A percentile compares a stretch with the other conserved stretches of the same genome.
These are phyloP conservation scores for Asobara japonica DNA, from an alignment of 1,140 invertebrate genomes.

Conservation along the genomic window DNA sequence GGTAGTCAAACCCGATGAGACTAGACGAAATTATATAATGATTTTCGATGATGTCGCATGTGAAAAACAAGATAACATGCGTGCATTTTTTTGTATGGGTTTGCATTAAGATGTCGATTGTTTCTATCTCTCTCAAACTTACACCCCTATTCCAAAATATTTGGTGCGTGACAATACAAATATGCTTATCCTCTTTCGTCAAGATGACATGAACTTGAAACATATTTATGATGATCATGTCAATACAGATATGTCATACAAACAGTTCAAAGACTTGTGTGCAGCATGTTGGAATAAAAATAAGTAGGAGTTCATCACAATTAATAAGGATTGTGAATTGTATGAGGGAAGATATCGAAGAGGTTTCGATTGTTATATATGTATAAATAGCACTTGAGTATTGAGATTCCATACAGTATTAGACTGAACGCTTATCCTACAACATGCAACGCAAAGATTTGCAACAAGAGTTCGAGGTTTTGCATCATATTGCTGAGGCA, in stretches of 20 bases:
- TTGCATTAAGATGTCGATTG: background rate
- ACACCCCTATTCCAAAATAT: background rate
- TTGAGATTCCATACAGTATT: background rate
- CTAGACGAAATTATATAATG: constrained; percentile 17
- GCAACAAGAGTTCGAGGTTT: constrained; percentile 17
- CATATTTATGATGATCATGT: background rate
- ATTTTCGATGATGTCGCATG: constrained; percentile 27
- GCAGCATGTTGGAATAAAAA: background rate
- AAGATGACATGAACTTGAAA: constrained; percentile 15
- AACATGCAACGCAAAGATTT: background rate
- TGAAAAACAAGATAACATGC: constrained; percentile 12
- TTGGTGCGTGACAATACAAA: background rate
- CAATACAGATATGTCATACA: background rate
- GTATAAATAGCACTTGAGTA: constrained; percentile 5
- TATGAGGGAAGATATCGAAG: constrained; percentile 12
- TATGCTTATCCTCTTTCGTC: background rate
- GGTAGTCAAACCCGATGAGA: constrained; percentile 8
- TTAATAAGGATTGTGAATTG: constrained; percentile 17
- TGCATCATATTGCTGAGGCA: constrained; percentile 31
- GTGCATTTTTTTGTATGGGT: constrained; percentile 9
- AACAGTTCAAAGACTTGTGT: constrained; percentile 1
- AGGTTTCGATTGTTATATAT: constrained; percentile 25
- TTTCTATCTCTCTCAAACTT: constrained; percentile 1
- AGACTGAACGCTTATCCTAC: background rate
- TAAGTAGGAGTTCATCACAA: background rate